Percentiles rank a stretch among this genome's conserved stretches.
Conservation (phyloP, 2,797 vertebrate species). For the Benthosema pterotum region DNA sequence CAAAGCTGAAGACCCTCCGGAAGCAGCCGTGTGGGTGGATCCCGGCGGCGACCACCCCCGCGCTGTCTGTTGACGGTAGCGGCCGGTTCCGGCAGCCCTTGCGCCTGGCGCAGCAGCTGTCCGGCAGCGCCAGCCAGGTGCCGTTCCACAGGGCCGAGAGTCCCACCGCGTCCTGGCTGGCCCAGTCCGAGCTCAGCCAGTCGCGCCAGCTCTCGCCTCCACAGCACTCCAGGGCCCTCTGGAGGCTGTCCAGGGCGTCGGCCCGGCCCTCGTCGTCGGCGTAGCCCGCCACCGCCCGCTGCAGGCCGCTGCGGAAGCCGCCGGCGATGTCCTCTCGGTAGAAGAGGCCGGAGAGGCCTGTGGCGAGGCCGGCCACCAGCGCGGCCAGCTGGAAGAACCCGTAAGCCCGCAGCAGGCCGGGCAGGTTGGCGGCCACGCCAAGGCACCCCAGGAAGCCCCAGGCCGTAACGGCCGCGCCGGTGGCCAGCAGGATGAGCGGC, state of each 20-base stretch:
- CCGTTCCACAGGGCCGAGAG: conserved; percentile 64
- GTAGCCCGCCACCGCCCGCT: conserved; percentile 81
- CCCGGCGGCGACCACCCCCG: conserved; percentile 50
- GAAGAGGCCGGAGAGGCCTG: conserved; percentile 86
- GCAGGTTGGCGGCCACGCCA: conserved; percentile 86
- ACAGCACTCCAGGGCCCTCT: conserved; percentile 85
- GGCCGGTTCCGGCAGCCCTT: conserved; percentile 82
- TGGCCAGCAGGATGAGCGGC: conserved; percentile 82
- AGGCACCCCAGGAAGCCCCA: conserved; percentile 92
- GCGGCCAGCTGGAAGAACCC: conserved; percentile 83
- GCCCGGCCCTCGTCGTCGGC: conserved; percentile 83
- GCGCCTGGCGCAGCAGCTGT: conserved; percentile 86
- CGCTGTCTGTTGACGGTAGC: conserved; percentile 55
- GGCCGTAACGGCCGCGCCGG: conserved; percentile 80
- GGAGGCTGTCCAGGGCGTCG: conserved; percentile 86
- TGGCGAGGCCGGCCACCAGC: conserved; percentile 79
- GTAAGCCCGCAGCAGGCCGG: conserved; percentile 84
- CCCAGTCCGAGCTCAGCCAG: conserved; percentile 88
- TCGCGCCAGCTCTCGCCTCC: conserved; percentile 87
- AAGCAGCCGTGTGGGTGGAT: conserved; percentile 87
- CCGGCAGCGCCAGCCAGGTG: conserved; percentile 81
- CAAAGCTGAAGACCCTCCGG: conserved; percentile 84
- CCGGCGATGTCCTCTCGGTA: conserved; percentile 85
- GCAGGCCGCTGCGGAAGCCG: conserved; percentile 86
- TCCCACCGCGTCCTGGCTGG: conserved; percentile 67